These are phyloP conservation scores for Tichodroma muraria DNA, from an alignment of 2,113 vertebrate genomes.

Conservation along the genomic window DNA sequence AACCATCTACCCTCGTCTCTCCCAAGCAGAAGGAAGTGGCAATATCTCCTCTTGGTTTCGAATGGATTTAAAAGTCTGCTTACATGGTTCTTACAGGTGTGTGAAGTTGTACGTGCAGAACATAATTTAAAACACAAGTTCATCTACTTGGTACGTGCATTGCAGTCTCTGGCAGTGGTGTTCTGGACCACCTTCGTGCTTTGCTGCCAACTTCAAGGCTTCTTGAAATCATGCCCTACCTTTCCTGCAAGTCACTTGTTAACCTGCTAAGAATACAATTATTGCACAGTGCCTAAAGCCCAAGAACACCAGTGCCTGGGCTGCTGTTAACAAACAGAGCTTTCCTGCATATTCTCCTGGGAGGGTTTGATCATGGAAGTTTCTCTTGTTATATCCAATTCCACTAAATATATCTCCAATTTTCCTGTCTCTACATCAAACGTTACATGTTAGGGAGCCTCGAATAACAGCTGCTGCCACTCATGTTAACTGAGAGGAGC, in stretches of 20 bases:
- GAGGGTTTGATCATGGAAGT: background rate
- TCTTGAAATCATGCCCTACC: background rate
- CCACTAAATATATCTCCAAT: background rate
- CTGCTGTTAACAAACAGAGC: background rate
- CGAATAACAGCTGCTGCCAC: constrained; percentile 51
- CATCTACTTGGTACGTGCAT: background rate
- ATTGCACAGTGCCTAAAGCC: background rate
- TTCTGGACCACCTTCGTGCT: background rate
- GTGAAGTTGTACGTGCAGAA: background rate
- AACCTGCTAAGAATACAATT: background rate
- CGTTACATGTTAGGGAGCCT: background rate
- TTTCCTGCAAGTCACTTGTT: background rate
- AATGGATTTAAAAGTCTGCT: background rate
- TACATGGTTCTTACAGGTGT: rapidly evolving
- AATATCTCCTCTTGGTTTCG: background rate
- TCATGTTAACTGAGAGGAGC: constrained; percentile 64
- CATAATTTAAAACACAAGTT: background rate
- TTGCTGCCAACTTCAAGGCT: background rate
- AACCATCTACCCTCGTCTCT: background rate
- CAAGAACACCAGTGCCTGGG: background rate
- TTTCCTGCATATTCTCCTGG: background rate
- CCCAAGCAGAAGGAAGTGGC: background rate
- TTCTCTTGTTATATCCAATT: background rate
- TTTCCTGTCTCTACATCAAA: constrained; percentile 40
- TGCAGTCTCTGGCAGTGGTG: background rate